Base-by-base conservation (phyloP, 2,113 vertebrate genomes). In the Larimichthys crocea region DNA sequence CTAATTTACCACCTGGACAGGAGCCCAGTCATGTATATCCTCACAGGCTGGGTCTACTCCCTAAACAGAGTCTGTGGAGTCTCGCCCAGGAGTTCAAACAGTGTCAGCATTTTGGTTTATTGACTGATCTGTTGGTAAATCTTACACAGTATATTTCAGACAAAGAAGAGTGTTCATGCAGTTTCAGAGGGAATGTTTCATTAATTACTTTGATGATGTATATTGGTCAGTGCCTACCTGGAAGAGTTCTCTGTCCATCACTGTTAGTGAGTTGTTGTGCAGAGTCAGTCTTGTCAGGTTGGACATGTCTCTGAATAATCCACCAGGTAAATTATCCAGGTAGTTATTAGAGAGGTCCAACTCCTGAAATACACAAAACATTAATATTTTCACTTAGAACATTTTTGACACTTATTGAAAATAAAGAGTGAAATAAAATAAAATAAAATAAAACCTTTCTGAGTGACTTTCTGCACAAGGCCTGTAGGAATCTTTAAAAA, bases 271-370 rank as follows among this genome's bases (percentile, higher is more conserved):
- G 94, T 99, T 99, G 84, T 99, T 99, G 86, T 96, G 96, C 76
- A 99, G 94, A 84, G 95, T 96, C 35, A 99, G 94, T 91, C 96
- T 96, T 0, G 96, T 98, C 83, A 99, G 95, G 90, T 99, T 99
- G 20, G 92, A 93, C 94, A 98, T 95, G 86, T 98, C 96, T 0
- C 93, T 92, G 83, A 99, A 99, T 80, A 98, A 88, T 53, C 96
- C 94, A 17, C 95, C 87, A 5, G 98, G 98, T 55, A 99, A 95
- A 93, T 97, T 97, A 90, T 99, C 97, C 89, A 99, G 93, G 93
- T 98, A 99, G 94, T 99, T 99, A 93, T 99, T 99, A 73, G 98
- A 99, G 74, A 99, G 95, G 84, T 99, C 98, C 93, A 99, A 88
- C 52, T 92, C 90, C 93, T 94, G 22, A 66, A 86, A 86, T 15